Evolutionary conservation across 2,113 vertebrate species (phyloP).

Genomic region (Odontesthes bonariensis): DNA sequence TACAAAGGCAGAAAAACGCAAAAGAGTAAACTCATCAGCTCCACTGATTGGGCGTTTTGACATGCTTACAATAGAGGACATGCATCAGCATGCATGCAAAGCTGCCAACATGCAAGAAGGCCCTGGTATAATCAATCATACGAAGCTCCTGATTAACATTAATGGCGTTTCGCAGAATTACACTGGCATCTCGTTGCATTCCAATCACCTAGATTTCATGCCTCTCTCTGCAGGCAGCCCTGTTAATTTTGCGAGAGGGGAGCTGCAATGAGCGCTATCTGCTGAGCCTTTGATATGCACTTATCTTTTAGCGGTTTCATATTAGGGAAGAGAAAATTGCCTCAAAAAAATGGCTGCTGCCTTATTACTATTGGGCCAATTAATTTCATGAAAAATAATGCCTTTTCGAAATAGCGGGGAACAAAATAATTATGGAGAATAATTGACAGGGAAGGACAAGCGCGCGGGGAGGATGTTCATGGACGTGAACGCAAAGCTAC

Average conservation of each 20-base stretch:
- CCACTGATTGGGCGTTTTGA: slow-evolving; percentile 26
- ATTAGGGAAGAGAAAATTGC: slow-evolving; percentile 74
- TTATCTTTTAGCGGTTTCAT: slow-evolving; percentile 73
- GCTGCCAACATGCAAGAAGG: slow-evolving; percentile 19
- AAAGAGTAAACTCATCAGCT: neutral
- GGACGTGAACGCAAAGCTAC: slow-evolving; percentile 28
- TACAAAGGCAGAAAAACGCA: slow-evolving; percentile 10
- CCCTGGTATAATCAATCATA: slow-evolving; percentile 51
- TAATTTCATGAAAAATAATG: slow-evolving; percentile 75
- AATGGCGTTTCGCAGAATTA: slow-evolving; percentile 69
- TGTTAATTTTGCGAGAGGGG: slow-evolving; percentile 67
- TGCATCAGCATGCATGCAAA: slow-evolving; percentile 18
- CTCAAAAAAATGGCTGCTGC: slow-evolving; percentile 64
- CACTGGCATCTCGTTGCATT: slow-evolving; percentile 64
- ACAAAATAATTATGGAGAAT: slow-evolving; percentile 66
- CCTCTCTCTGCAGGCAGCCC: slow-evolving; percentile 63
- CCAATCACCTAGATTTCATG: slow-evolving; percentile 74
- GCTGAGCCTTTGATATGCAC: slow-evolving; percentile 72
- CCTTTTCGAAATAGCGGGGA: slow-evolving; percentile 43
- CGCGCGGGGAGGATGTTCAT: slow-evolving; percentile 10
- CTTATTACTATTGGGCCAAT: slow-evolving; percentile 74
- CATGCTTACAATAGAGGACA: slow-evolving; percentile 21
- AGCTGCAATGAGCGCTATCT: slow-evolving; percentile 63
- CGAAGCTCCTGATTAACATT: slow-evolving; percentile 66
- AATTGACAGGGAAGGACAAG: slow-evolving; percentile 63